phyloP scores from a whole-genome alignment of 2,797 vertebrate genomes.

The Onychomys leucogaster region DNA sequence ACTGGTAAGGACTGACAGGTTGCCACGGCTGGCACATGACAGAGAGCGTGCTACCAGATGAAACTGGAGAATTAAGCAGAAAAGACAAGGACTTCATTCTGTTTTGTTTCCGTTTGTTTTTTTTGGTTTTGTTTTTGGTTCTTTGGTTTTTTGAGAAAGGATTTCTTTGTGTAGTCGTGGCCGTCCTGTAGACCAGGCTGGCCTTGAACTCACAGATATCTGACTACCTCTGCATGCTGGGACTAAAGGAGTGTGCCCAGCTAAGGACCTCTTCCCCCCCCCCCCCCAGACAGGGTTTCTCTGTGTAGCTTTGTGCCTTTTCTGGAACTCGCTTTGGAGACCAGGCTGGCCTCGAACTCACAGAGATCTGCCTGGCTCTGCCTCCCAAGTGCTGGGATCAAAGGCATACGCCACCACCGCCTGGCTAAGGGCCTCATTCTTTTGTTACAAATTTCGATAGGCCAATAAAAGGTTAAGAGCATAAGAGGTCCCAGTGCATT shows the following conservation, averaged over 20 bases:
- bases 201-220: too few species aligned
- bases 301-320: too few species aligned
- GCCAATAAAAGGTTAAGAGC: not conserved
- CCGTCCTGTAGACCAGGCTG: not conserved
- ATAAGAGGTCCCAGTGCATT: not conserved
- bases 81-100: not conserved
- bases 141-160: not conserved
- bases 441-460: not conserved
- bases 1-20: not conserved
- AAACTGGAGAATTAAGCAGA: constrained; percentile 29
- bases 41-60: not conserved
- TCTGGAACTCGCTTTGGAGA: too few species aligned
- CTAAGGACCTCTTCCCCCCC: too few species aligned
- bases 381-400: not conserved
- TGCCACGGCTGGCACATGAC: not conserved
- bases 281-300: too few species aligned
- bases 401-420: not conserved
- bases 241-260: too few species aligned
- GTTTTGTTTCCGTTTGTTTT: not conserved
- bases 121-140: not conserved
- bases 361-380: not conserved
- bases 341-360: too few species aligned
- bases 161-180: not conserved
- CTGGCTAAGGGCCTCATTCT: not conserved
- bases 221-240: too few species aligned